phyloP scores from a whole-genome alignment of 1,140 invertebrate genomes.

The Agrilus planipennis region DNA sequence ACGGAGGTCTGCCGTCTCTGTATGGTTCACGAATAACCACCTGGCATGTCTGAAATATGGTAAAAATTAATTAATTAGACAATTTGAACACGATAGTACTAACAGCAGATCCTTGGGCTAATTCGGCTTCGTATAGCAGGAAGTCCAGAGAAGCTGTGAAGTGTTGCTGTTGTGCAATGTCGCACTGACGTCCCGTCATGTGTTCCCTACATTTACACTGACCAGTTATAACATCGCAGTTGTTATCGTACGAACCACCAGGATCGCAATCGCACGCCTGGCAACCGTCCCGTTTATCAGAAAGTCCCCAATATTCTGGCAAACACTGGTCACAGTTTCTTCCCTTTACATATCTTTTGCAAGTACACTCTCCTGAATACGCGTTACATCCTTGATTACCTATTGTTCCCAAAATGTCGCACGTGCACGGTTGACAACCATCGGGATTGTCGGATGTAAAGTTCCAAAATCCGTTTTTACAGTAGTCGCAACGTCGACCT shows the following conservation, averaged over 20 bases:
- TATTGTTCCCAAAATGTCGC: constrained; percentile 73
- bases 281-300: constrained; percentile 81
- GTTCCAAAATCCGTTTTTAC: constrained; percentile 86
- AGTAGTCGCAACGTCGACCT: constrained; percentile 67
- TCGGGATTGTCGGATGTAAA: constrained; percentile 64
- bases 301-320: constrained; percentile 76
- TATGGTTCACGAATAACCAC: constrained; percentile 74
- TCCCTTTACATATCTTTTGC: constrained; percentile 83
- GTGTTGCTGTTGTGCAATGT: constrained; percentile 78
- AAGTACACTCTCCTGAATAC: constrained; percentile 76
- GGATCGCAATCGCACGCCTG: constrained; percentile 84
- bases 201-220: constrained; percentile 83
- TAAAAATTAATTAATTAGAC: constrained; percentile 1
- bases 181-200: constrained; percentile 76
- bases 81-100: constrained; percentile 11
- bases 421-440: constrained; percentile 83
- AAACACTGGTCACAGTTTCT: constrained; percentile 88
- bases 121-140: constrained; percentile 85
- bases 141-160: constrained; percentile 78
- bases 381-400: constrained; percentile 87
- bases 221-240: constrained; percentile 81
- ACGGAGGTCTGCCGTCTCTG: constrained; percentile 57
- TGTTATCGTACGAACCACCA: constrained; percentile 77
- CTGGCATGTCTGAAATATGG: constrained; percentile 56
- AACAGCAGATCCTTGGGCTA: constrained; percentile 39